These are phyloP conservation scores for Pseudobourletiella spinata DNA, from an alignment of 1,140 invertebrate species.

Conservation along the genomic window DNA sequence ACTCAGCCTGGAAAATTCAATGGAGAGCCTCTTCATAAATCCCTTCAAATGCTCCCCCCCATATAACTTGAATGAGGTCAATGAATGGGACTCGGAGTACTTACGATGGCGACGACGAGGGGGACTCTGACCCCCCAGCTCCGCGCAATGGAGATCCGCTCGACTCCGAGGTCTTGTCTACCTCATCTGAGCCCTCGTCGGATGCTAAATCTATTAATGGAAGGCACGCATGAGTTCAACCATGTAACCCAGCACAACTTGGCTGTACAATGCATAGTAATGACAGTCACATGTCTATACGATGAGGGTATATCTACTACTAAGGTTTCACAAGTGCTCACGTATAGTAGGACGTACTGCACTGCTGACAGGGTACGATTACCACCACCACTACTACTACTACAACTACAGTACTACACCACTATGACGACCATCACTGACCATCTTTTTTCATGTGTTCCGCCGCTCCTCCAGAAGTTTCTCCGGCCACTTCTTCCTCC, in stretches of 20 bases:
- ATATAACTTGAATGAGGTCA: no score
- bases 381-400: not conserved
- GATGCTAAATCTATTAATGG: slow-evolving; percentile 17
- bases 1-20: slow-evolving; percentile 1
- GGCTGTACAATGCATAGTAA: no score
- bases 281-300: no score
- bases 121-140: slow-evolving; percentile 20
- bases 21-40: no score
- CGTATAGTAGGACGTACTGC: no score
- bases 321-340: no score
- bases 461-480: not conserved
- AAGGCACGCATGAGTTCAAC: not conserved
- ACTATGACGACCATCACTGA: slow-evolving; percentile 3
- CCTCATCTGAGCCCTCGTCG: slow-evolving; percentile 24
- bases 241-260: no score
- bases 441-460: slow-evolving; percentile 25
- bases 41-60: no score
- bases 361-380: not conserved
- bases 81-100: no score
- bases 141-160: slow-evolving; percentile 13
- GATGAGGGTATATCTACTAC: no score
- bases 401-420: not conserved
- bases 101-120: slow-evolving; percentile 25
- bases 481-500: not conserved
- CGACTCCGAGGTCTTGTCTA: slow-evolving; percentile 19